Evolutionary conservation across 2,797 vertebrate genomes (phyloP).

Genomic region (Smutsia gigantea): DNA sequence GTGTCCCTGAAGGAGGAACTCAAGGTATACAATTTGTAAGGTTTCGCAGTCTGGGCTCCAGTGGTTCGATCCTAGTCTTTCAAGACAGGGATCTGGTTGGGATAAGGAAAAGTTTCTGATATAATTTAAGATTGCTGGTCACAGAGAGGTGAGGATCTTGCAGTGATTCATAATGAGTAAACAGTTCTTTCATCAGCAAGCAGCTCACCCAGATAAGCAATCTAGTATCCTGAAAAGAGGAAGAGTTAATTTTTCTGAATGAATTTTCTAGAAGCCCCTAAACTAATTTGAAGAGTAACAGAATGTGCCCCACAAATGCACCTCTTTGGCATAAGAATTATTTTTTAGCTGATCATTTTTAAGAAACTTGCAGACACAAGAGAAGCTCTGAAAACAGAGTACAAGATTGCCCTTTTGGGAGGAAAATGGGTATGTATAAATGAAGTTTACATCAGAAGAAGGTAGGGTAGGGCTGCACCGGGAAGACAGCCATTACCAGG

Average conservation of each 20-base stretch:
- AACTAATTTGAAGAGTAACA: background rate
- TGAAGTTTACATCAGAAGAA: background rate
- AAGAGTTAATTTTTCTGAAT: background rate
- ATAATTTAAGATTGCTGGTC: background rate
- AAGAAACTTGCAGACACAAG: background rate
- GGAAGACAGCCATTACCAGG: background rate
- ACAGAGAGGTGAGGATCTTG: background rate
- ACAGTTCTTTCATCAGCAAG: background rate
- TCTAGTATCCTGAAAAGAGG: background rate
- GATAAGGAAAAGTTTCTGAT: background rate
- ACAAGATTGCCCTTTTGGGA: background rate
- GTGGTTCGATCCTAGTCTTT: background rate
- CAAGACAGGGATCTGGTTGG: background rate
- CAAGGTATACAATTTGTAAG: background rate
- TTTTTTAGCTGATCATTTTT: background rate
- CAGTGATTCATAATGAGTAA: background rate
- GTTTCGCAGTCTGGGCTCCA: background rate
- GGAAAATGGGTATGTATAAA: background rate
- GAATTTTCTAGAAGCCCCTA: background rate
- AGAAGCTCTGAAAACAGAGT: background rate
- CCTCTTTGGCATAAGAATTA: background rate
- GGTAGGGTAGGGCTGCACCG: background rate
- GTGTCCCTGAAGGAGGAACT: background rate
- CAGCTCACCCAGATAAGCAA: background rate
- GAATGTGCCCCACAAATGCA: background rate